Evolutionary conservation across 2,888 invertebrate genomes (phyloP), one percentile per base, ranked within the genome.

Genomic region (Panzeria rudis): DNA sequence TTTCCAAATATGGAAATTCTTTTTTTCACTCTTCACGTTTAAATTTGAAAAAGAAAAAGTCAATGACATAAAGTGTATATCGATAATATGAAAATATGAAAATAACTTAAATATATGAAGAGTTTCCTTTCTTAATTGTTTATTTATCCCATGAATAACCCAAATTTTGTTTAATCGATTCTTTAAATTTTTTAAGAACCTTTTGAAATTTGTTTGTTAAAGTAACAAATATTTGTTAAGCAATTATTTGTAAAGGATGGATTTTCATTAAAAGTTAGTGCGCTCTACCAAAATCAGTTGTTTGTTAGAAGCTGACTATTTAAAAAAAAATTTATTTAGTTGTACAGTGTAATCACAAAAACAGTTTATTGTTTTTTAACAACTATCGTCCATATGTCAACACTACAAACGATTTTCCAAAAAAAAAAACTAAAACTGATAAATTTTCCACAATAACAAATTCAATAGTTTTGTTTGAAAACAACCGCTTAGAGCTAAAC

Each of bases 361-460:
- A 35, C 8, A 8, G 2, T 35, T 35, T 35, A 35, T 35, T 35
- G 35, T 15, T 17, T 44, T 23, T 23, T 38, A 25, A 44, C 15
- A 41, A 44, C 17, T 64, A 64, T 41, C 62, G n/a, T n/a, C n/a
- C 41, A 64, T 25, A 25, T 44, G 62, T 44, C 62, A 64, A 64
- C 25, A 64, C 8, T 38, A 38, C 61, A 38, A 35, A 23, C 17
- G 11, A 41, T 15, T 15, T 38, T n/a, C 11, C 6, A 56, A 29
- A 29, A 56, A 15, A 3, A 17, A 56, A 29, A n/a, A 4, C 13
- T 13, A 29, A 29, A 29, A 1, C 15, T 20, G 38, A 64, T 41
- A 1, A 25, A 29, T 17, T 66, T 7, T 41, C 15, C 41, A 9
- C 15, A 38, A 62, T 41, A 41, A 61, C 17, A 38, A 61, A 61